Percentiles rank a stretch among this genome's conserved stretches.
phyloP scores from a whole-genome alignment of 1,140 invertebrate species.

The Paraescarpia echinospica region DNA sequence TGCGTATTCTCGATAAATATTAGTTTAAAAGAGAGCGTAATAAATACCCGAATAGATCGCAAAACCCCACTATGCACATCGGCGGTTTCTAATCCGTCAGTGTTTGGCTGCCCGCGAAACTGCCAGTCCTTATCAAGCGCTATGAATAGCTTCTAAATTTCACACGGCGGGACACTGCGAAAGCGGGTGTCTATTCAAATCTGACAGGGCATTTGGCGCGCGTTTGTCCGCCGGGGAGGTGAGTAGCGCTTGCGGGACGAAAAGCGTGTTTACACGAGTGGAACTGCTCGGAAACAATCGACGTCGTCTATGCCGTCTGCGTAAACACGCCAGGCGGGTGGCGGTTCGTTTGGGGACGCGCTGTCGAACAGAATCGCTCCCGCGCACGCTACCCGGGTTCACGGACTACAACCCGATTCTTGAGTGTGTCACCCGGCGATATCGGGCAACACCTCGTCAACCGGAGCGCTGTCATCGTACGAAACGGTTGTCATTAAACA shows the following conservation, averaged over 20 bases:
- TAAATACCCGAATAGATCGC: background rate
- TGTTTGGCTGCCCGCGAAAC: background rate
- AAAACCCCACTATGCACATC: background rate
- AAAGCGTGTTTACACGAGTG: background rate
- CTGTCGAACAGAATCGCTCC: background rate
- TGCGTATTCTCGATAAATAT: background rate
- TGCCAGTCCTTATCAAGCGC: background rate
- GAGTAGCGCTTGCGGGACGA: background rate
- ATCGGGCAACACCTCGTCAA: background rate
- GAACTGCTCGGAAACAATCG: background rate
- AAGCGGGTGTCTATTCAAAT: slow-evolving; percentile 5
- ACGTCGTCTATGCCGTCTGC: background rate
- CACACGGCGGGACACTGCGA: background rate
- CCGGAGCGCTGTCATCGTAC: background rate
- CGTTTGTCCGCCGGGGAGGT: background rate
- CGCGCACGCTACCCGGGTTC: background rate
- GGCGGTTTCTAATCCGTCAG: background rate
- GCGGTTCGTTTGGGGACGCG: background rate
- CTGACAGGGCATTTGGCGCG: background rate
- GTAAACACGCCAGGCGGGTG: background rate
- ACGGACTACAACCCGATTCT: background rate
- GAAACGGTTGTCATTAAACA: background rate
- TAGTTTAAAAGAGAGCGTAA: background rate
- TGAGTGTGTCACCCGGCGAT: background rate
- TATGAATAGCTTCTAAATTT: slow-evolving; percentile 2